These are phyloP conservation scores for Cryptotis parvus DNA, from an alignment of 2,113 vertebrate genomes.

Conservation along the genomic window DNA sequence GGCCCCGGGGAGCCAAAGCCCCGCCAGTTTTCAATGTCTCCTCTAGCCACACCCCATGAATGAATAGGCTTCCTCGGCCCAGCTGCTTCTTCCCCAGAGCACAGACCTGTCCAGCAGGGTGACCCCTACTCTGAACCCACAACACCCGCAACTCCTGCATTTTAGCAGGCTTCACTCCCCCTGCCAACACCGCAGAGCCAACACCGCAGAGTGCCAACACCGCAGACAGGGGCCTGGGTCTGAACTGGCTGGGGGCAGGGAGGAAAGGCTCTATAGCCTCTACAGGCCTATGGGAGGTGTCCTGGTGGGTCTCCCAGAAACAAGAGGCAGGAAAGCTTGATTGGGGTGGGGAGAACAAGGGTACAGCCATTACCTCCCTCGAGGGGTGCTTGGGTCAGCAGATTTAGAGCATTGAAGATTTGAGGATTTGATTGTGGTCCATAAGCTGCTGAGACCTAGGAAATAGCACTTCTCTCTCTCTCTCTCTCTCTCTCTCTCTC, in stretches of 20 bases:
- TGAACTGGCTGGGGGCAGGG: neutral
- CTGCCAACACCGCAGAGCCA: too few species aligned
- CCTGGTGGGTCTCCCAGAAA: neutral
- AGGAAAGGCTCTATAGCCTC: rapidly evolving
- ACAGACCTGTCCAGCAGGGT: neutral
- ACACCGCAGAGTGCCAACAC: neutral
- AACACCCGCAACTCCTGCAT: too few species aligned
- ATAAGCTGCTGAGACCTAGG: neutral
- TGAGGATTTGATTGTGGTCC: neutral
- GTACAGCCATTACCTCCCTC: rapidly evolving
- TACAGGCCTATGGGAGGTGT: neutral
- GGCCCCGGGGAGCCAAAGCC: neutral
- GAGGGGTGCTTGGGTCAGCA: neutral
- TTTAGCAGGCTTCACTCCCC: too few species aligned
- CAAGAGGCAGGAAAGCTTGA: neutral
- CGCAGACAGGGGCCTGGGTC: neutral
- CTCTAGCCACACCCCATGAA: too few species aligned
- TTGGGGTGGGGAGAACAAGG: neutral
- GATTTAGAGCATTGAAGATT: neutral
- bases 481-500: too few species aligned
- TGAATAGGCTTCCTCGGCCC: neutral
- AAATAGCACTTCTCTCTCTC: neutral
- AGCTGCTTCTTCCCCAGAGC: neutral
- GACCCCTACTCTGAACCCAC: too few species aligned
- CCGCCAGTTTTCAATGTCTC: too few species aligned